phyloP scores from a whole-genome alignment of 2,113 vertebrate species.

The Nettapus auritus region DNA sequence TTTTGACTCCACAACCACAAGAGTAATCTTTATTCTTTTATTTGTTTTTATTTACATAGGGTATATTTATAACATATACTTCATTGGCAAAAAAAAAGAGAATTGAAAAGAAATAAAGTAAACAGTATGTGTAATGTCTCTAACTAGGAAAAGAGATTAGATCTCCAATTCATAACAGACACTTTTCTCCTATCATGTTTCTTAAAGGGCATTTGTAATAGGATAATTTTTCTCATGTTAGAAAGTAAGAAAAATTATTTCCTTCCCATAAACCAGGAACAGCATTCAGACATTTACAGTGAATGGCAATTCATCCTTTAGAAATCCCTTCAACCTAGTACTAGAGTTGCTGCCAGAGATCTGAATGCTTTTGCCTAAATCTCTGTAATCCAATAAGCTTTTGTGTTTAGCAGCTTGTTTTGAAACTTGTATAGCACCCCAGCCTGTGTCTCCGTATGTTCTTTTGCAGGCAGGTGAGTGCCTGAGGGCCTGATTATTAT shows the following conservation, averaged over 20 bases:
- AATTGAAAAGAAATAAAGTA: not conserved
- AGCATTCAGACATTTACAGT: slow-evolving; percentile 47
- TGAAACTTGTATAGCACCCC: slow-evolving; percentile 82
- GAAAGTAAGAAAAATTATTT: not conserved
- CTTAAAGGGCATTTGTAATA: not conserved
- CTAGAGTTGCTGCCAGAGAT: slow-evolving; percentile 71
- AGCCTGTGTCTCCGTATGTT: slow-evolving; percentile 77
- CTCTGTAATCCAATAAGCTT: slow-evolving; percentile 91
- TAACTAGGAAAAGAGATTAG: slow-evolving; percentile 2
- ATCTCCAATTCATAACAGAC: not conserved
- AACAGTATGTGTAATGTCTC: not conserved
- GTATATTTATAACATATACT: not conserved
- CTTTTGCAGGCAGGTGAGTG: slow-evolving; percentile 85
- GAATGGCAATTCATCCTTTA: slow-evolving; percentile 46
- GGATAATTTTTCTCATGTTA: not conserved
- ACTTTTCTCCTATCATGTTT: not conserved
- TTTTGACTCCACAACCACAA: not conserved
- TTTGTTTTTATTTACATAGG: not conserved
- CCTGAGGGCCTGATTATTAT: slow-evolving; percentile 84
- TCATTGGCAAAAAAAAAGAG: not conserved
- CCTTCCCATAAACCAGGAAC: not conserved
- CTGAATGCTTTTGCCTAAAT: slow-evolving; percentile 81
- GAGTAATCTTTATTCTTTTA: not conserved
- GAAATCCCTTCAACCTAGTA: slow-evolving; percentile 66
- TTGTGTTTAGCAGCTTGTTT: slow-evolving; percentile 87